Percentiles rank a stretch among this genome's conserved stretches.
Conservation (phyloP, 2,797 vertebrate species). For the Alosa sapidissima region DNA sequence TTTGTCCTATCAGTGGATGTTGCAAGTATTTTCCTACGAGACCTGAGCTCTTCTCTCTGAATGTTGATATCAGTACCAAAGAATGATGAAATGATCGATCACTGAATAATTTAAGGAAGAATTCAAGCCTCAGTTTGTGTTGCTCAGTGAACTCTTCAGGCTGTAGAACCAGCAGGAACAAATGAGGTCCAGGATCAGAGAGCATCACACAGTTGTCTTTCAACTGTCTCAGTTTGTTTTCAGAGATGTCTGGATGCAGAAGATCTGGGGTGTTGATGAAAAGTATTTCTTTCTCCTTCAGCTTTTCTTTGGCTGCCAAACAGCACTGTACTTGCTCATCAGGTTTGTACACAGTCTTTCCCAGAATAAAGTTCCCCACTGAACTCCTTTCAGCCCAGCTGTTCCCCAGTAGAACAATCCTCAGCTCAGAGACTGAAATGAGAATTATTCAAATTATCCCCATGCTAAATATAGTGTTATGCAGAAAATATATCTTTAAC, state of each 20-base stretch:
- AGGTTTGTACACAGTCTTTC: not conserved
- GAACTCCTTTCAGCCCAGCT: not conserved
- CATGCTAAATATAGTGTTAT: too few species aligned
- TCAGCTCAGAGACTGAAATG: slow-evolving; percentile 47
- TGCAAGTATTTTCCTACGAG: not conserved
- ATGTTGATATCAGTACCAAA: slow-evolving; percentile 31
- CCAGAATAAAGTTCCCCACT: slow-evolving; percentile 41
- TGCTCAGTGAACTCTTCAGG: slow-evolving; percentile 46
- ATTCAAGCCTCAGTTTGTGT: slow-evolving; percentile 32
- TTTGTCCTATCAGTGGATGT: not conserved
- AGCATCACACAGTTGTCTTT: not conserved
- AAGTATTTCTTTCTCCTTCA: not conserved
- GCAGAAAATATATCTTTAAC: too few species aligned
- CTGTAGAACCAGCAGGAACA: slow-evolving; percentile 48
- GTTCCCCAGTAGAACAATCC: slow-evolving; percentile 49
- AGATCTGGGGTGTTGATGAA: slow-evolving; percentile 38
- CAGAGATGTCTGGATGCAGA: slow-evolving; percentile 19
- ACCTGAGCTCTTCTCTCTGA: not conserved
- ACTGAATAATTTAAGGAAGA: not conserved
- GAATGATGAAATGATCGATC: slow-evolving; percentile 25
- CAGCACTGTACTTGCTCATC: not conserved
- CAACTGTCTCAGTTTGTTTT: too few species aligned
- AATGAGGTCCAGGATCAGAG: slow-evolving; percentile 41
- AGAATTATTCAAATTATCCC: too few species aligned
- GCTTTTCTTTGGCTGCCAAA: not conserved